Conservation (phyloP, 2,797 vertebrate species). For the Hyperoplus immaculatus region DNA sequence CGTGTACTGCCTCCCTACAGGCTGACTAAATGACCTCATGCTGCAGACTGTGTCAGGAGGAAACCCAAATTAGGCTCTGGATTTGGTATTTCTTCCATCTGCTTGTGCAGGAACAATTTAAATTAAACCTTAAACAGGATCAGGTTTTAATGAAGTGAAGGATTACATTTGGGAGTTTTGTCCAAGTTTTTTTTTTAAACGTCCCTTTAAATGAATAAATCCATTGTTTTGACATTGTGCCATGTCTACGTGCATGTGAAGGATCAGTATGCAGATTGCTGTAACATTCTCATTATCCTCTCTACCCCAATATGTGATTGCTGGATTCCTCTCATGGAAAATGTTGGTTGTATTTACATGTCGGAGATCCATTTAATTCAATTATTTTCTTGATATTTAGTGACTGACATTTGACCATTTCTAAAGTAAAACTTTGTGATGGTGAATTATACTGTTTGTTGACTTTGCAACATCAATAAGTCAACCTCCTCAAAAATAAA, state of each 20-base stretch:
- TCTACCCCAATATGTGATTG: slow-evolving; percentile 60
- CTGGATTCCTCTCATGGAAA: slow-evolving; percentile 42
- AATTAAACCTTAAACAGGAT: slow-evolving; percentile 80
- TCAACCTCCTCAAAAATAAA: not conserved
- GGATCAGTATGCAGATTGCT: slow-evolving; percentile 80
- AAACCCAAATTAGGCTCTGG: slow-evolving; percentile 67
- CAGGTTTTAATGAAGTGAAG: slow-evolving; percentile 80
- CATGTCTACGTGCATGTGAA: slow-evolving; percentile 67
- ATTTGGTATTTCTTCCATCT: slow-evolving; percentile 73
- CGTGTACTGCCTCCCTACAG: slow-evolving; percentile 54
- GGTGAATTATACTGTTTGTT: slow-evolving; percentile 6
- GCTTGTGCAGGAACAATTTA: slow-evolving; percentile 78
- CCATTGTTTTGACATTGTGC: slow-evolving; percentile 73
- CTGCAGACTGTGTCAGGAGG: slow-evolving; percentile 60
- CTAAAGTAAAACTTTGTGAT: slow-evolving; percentile 7
- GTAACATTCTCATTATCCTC: slow-evolving; percentile 74
- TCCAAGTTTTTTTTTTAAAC: slow-evolving; percentile 62
- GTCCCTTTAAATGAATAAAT: slow-evolving; percentile 80
- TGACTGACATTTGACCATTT: slow-evolving; percentile 20
- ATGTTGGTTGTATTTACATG: slow-evolving; percentile 45
- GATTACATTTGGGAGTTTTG: slow-evolving; percentile 77
- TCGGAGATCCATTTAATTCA: slow-evolving; percentile 22
- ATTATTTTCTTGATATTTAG: slow-evolving; percentile 17
- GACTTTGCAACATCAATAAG: not conserved
- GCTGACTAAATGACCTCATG: slow-evolving; percentile 67